Evolutionary conservation across 2,888 invertebrate species (phyloP), one percentile per base, ranked within the genome.

Genomic region (Craniophora ligustri): DNA sequence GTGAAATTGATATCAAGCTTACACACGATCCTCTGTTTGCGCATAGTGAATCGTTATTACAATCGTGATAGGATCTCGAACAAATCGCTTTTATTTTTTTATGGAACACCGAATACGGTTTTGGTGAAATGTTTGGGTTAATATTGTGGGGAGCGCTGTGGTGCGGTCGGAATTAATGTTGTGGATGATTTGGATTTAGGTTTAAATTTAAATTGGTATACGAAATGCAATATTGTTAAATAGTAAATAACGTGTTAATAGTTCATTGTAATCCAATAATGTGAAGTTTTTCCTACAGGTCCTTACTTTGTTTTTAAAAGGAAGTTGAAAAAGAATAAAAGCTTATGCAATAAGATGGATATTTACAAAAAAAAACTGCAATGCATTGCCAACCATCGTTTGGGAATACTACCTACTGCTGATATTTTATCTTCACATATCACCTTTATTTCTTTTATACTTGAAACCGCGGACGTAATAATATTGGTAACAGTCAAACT

Each of bases 1-100:
- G 81, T 85, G 88, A 88, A 89, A 90, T 89, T 90, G 91, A 90
- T 91, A 89, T 85, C 78, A 77, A 67, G 78, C 76, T 74, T 68
- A 76, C 78, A 81, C 80, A 81, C 74, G 81, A 79, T 75, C 76
- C 76, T 78, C 67, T 83, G 82, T 87, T 86, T 86, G 80, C 72
- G 72, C 68, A 72, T 77, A 80, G 80, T 77, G 80, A 82, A 78
- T 80, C 73, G 77, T 77, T 85, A 81, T 84, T 80, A 80, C 78
- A 78, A 77, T 73, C 67, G 70, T 70, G 76, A 76, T 83, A 68
- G 60, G 67, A 67, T 71, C 68, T 58, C 59, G 53, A 53, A 47
- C 38, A 32, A 55, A 64, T 61, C 54, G 64, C 59, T 71, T 58
- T 58, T 59, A 56, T 60, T 70, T 73, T 67, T 65, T 59, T 67